Evolutionary conservation across 2,888 invertebrate species (phyloP).

Genomic region (Athetis lepigone): DNA sequence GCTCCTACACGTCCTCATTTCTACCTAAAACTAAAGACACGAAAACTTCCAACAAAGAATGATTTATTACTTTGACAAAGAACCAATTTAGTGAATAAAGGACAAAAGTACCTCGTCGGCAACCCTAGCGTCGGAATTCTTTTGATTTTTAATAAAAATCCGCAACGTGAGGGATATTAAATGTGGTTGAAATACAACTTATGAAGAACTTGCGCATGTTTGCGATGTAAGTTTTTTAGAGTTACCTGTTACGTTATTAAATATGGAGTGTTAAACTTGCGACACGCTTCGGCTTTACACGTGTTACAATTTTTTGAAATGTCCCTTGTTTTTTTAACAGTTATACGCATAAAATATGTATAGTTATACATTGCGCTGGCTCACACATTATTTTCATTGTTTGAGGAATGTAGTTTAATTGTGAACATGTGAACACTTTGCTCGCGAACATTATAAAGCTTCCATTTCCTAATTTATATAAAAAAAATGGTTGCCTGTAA

Average conservation of each 20-base stretch:
- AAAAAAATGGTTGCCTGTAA: no score
- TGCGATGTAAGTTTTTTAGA: not conserved
- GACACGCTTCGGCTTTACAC: no score
- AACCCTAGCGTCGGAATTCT: conserved; percentile 11
- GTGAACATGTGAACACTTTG: no score
- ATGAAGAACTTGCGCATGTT: not conserved
- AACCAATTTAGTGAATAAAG: not conserved
- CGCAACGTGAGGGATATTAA: conserved; percentile 9
- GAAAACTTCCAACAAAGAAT: not conserved
- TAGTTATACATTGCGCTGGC: no score
- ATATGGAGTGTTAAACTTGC: no score
- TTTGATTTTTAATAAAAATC: conserved; percentile 29
- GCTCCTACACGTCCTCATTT: not conserved
- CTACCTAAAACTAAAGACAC: not conserved
- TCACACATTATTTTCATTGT: no score
- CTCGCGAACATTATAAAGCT: no score
- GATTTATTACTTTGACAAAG: conserved; percentile 13
- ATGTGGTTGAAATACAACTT: not conserved
- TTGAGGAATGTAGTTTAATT: no score
- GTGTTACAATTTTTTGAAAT: no score
- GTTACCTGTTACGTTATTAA: not conserved
- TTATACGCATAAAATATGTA: no score
- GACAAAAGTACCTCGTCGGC: not conserved
- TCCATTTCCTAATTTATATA: no score
- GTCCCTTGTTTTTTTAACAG: no score